Conservation (phyloP, 2,113 vertebrate genomes). For the Lamprotornis superbus region DNA sequence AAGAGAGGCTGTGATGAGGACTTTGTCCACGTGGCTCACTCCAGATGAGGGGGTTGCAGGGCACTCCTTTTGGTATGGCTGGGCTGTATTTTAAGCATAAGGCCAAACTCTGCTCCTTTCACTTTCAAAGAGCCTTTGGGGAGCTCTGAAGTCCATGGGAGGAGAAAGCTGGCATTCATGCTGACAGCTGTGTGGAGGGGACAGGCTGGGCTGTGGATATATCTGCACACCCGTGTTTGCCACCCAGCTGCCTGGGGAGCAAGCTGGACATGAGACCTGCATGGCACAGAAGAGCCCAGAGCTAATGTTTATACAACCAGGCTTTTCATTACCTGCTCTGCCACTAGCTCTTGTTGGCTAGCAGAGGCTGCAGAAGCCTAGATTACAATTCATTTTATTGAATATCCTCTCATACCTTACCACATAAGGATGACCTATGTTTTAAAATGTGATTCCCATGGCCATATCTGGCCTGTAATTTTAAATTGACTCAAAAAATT, state of each 20-base stretch:
- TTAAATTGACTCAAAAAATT: not conserved
- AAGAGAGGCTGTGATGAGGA: not conserved
- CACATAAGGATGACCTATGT: not conserved
- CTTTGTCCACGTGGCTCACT: not conserved
- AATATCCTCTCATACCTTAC: not conserved
- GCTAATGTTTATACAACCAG: not conserved
- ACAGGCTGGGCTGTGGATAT: not conserved
- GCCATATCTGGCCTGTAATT: not conserved
- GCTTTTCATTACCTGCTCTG: not conserved
- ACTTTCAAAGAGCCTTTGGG: not conserved
- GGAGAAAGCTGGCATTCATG: not conserved
- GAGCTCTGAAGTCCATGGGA: not conserved
- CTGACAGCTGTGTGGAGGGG: not conserved
- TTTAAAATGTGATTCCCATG: not conserved
- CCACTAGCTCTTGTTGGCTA: not conserved
- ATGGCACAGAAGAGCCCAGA: fast-evolving
- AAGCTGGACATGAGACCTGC: not conserved
- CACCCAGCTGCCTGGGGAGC: not conserved
- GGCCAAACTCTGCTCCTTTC: not conserved
- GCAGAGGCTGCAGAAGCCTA: not conserved
- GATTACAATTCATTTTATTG: not conserved
- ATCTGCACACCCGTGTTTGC: not conserved
- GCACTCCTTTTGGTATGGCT: not conserved
- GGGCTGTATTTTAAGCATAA: not conserved
- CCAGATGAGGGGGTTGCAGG: not conserved